Conservation (phyloP, 2,113 vertebrate genomes). For the Myiopsitta monachus region DNA sequence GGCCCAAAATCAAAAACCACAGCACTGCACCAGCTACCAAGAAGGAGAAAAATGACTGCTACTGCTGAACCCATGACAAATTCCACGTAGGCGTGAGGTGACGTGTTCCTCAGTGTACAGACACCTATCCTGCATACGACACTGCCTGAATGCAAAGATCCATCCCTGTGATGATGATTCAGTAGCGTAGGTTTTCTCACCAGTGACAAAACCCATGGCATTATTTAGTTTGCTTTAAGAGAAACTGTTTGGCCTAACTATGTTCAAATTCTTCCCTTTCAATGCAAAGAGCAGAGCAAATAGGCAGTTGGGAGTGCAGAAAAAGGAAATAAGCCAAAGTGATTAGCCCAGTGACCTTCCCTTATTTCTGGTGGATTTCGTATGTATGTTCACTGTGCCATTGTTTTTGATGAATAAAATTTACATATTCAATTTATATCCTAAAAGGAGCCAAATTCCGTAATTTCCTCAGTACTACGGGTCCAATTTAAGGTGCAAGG, state of each 20-base stretch:
- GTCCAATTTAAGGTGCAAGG: background rate
- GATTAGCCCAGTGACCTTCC: slow-evolving; percentile 47
- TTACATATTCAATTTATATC: slow-evolving; percentile 55
- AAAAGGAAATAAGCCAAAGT: slow-evolving; percentile 56
- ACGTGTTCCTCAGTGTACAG: background rate
- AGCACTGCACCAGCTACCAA: no score
- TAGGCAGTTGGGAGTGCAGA: slow-evolving; percentile 28
- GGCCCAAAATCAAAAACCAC: no score
- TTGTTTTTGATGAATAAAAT: slow-evolving; percentile 68
- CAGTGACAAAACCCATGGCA: background rate
- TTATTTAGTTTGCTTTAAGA: slow-evolving; percentile 13
- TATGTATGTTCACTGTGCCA: slow-evolving; percentile 38
- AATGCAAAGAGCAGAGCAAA: slow-evolving; percentile 26
- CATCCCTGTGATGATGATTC: background rate
- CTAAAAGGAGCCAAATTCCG: slow-evolving; percentile 28
- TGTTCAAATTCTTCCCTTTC: slow-evolving; percentile 5
- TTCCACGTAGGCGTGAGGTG: background rate
- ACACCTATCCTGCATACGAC: background rate
- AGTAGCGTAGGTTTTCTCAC: background rate
- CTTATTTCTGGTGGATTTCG: slow-evolving; percentile 54
- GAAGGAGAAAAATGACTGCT: no score
- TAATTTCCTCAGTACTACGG: background rate
- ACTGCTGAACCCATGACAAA: no score
- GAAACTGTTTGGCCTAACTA: background rate
- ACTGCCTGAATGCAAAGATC: background rate